phyloP scores from a whole-genome alignment of 2,797 vertebrate species.

The Cynopterus sphinx region DNA sequence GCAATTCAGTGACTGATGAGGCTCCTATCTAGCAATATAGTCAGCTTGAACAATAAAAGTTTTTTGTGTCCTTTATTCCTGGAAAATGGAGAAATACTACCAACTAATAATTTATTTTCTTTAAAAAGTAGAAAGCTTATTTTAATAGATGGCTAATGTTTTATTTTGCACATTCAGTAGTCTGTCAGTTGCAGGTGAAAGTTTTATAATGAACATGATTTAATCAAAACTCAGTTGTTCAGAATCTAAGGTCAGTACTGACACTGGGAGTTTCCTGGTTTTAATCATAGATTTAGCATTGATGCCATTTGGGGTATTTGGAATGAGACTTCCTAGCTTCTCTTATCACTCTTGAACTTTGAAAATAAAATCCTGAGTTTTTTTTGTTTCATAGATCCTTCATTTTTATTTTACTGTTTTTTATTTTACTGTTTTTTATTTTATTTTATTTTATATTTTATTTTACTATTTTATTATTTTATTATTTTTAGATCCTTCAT shows the following conservation, averaged over 20 bases:
- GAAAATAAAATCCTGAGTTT: constrained; percentile 1
- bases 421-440: no score
- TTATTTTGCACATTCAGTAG: constrained; percentile 5
- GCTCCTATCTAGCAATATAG: constrained; percentile 59
- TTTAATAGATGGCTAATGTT: not conserved
- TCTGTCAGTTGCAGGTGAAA: not conserved
- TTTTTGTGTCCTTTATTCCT: constrained; percentile 77
- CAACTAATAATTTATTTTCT: constrained; percentile 79
- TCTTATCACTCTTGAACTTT: not conserved
- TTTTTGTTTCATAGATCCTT: not conserved
- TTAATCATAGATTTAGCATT: not conserved
- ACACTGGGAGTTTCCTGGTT: not conserved
- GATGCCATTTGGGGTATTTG: not conserved
- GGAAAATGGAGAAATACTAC: constrained; percentile 67
- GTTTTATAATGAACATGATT: constrained; percentile 23
- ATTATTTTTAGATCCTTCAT: no score
- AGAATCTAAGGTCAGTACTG: constrained; percentile 4
- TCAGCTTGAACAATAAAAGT: constrained; percentile 73
- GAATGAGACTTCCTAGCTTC: not conserved
- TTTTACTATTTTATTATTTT: no score
- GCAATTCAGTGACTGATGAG: constrained; percentile 78
- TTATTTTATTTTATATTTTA: no score
- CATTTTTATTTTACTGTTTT: no score
- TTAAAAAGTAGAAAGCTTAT: constrained; percentile 66
- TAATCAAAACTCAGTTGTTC: constrained; percentile 27